These are phyloP conservation scores for Notarius quadriscutis DNA, from an alignment of 2,113 vertebrate genomes.

Conservation along the genomic window DNA sequence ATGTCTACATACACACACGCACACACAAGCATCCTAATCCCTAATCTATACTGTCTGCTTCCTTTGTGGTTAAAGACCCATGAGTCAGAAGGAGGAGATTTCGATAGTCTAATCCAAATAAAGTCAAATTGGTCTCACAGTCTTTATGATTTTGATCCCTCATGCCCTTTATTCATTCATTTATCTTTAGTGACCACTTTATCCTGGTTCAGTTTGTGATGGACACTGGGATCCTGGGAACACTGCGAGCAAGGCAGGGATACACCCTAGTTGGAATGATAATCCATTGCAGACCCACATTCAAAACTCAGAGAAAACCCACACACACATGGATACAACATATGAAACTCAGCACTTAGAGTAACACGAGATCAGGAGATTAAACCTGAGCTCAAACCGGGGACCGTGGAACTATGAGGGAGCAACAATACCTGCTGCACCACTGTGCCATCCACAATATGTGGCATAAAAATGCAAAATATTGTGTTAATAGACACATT, in stretches of 20 bases:
- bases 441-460: neutral
- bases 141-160: neutral
- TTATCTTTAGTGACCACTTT: neutral
- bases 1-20: conserved; percentile 40
- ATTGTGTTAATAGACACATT: neutral
- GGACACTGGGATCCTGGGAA: neutral
- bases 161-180: neutral
- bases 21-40: conserved; percentile 23
- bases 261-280: neutral
- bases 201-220: neutral
- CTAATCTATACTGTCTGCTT: conserved; percentile 54
- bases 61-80: conserved; percentile 41
- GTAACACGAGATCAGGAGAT: neutral
- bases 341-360: neutral
- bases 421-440: neutral
- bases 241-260: neutral
- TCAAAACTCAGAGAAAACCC: neutral
- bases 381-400: neutral
- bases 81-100: conserved; percentile 26
- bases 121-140: neutral
- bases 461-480: neutral
- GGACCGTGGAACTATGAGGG: neutral
- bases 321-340: neutral
- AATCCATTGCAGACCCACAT: neutral
- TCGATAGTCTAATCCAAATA: neutral